These are phyloP conservation scores for Rhagoletis pomonella DNA, from an alignment of 1,140 invertebrate genomes.

Conservation along the genomic window DNA sequence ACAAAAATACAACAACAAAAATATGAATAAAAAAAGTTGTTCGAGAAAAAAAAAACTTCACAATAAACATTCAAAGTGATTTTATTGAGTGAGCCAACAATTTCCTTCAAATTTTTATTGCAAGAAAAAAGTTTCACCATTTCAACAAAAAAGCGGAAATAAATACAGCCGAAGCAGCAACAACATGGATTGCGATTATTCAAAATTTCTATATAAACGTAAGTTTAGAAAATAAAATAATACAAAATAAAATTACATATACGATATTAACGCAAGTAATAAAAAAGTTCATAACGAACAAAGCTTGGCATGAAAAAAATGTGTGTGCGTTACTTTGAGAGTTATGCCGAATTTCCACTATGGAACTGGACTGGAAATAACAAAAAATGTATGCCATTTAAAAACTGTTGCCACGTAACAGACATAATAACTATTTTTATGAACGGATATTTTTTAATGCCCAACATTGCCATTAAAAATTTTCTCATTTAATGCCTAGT, in stretches of 20 bases:
- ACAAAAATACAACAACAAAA: neutral
- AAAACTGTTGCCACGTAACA: too few relatives aligned
- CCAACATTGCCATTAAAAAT: too few relatives aligned
- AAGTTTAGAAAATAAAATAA: constrained; percentile 38
- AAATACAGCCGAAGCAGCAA: constrained; percentile 4
- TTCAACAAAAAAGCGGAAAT: neutral
- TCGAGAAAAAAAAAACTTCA: neutral
- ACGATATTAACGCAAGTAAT: neutral
- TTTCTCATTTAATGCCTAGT: too few relatives aligned
- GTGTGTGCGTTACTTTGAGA: too few relatives aligned
- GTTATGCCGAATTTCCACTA: too few relatives aligned
- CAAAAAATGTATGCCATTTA: too few relatives aligned
- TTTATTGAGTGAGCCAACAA: neutral
- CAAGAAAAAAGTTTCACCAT: neutral
- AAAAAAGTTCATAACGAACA: too few relatives aligned
- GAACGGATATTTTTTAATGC: too few relatives aligned
- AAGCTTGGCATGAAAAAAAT: too few relatives aligned
- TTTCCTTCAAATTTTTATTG: neutral
- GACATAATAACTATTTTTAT: too few relatives aligned
- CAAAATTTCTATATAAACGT: constrained; percentile 60
- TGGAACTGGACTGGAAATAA: too few relatives aligned
- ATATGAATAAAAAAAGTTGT: neutral
- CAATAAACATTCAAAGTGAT: neutral
- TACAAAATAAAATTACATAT: neutral
- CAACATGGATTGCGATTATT: constrained; percentile 59